Conservation (phyloP, 2,797 vertebrate genomes). For the Etheostoma perlongum region DNA sequence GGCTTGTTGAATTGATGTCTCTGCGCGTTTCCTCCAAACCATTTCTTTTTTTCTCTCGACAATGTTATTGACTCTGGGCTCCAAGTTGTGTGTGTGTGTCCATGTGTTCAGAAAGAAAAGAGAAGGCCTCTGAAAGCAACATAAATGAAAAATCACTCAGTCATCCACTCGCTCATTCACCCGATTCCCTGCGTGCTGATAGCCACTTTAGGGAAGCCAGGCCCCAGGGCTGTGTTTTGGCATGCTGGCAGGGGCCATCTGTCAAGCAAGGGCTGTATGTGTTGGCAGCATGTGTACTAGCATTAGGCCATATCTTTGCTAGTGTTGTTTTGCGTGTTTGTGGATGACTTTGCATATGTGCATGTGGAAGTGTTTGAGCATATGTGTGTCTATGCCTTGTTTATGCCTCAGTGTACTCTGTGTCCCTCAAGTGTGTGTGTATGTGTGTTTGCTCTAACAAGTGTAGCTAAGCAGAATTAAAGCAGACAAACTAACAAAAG, state of each 20-base stretch:
- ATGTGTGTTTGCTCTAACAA: conserved; percentile 13
- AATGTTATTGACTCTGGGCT: conserved; percentile 27
- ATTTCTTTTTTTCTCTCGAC: conserved; percentile 16
- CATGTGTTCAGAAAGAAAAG: conserved; percentile 9
- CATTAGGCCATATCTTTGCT: conserved; percentile 1
- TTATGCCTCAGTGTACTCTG: conserved; percentile 11
- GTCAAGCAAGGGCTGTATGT: conserved; percentile 62
- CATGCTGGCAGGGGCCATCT: conserved; percentile 75
- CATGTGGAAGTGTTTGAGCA: conserved; percentile 46
- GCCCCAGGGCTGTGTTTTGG: conserved; percentile 71
- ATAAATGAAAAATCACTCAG: conserved; percentile 65
- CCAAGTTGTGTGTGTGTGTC: neutral
- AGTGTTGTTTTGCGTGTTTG: conserved; percentile 29
- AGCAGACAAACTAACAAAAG: conserved; percentile 28
- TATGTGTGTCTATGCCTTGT: conserved; percentile 36
- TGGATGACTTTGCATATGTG: conserved; percentile 48
- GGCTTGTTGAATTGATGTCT: conserved; percentile 26
- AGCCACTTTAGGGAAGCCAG: conserved; percentile 74
- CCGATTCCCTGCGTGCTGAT: conserved; percentile 64
- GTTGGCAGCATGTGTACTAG: conserved; percentile 37
- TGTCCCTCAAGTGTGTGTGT: conserved; percentile 5
- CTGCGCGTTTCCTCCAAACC: conserved; percentile 16
- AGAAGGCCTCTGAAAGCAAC: conserved; percentile 54
- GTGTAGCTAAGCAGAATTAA: conserved; percentile 12
- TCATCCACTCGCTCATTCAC: conserved; percentile 53